Conservation (phyloP, 2,888 invertebrate genomes). For the Thera britannica region DNA sequence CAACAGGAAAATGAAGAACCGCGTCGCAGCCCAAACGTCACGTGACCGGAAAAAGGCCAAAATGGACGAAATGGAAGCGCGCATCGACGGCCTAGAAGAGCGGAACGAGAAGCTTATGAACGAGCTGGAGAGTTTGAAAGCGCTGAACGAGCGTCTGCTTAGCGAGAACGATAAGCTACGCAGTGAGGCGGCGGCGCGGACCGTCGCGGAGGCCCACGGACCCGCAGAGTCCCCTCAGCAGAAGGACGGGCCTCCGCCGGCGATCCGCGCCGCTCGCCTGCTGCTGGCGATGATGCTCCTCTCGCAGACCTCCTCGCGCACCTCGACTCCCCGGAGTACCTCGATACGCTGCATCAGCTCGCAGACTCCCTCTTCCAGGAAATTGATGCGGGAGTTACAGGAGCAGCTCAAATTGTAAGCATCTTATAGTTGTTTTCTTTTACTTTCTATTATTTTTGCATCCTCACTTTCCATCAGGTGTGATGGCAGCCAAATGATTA, state of each 20-base stretch:
- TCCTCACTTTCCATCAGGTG: not conserved
- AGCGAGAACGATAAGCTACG: constrained; percentile 87
- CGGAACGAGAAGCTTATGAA: constrained; percentile 86
- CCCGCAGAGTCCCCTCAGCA: constrained; percentile 97
- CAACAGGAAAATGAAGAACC: constrained; percentile 95
- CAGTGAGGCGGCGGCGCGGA: constrained; percentile 85
- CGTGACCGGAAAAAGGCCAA: constrained; percentile 97
- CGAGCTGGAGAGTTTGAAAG: constrained; percentile 87
- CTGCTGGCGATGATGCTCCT: constrained; percentile 92
- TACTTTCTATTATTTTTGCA: no score
- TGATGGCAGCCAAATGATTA: no score
- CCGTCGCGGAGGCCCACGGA: constrained; percentile 89
- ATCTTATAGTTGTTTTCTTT: not conserved
- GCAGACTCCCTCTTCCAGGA: constrained; percentile 93
- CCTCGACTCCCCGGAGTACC: constrained; percentile 89
- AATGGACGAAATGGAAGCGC: constrained; percentile 94
- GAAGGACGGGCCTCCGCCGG: constrained; percentile 93
- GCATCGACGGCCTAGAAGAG: constrained; percentile 86
- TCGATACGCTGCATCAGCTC: constrained; percentile 91
- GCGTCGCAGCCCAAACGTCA: constrained; percentile 98
- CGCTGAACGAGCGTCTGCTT: constrained; percentile 88
- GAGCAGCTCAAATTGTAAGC: constrained; percentile 87
- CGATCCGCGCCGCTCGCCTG: constrained; percentile 88
- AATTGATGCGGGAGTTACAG: constrained; percentile 88
- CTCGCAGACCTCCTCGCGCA: constrained; percentile 93